Evolutionary conservation across 2,797 vertebrate species (phyloP).

Genomic region (Lepidocolaptes lacrymiger): DNA sequence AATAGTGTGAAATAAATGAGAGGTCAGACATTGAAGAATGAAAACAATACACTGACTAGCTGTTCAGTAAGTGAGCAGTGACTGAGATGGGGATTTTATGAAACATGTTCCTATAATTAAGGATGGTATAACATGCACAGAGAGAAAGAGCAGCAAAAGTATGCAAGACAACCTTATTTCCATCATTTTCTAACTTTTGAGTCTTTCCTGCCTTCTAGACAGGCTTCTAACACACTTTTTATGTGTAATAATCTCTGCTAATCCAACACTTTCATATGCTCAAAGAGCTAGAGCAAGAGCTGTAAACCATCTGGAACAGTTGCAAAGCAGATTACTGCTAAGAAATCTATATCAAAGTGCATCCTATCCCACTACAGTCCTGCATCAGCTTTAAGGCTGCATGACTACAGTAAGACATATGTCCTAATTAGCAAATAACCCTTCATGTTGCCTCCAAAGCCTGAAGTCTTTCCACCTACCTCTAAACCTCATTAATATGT

Average conservation of each 20-base stretch:
- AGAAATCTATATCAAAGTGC: not conserved
- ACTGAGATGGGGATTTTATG: not conserved
- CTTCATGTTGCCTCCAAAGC: not conserved
- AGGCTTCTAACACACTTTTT: not conserved
- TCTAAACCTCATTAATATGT: not conserved
- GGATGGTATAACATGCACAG: not conserved
- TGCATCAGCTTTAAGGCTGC: not conserved
- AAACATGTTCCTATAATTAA: constrained; percentile 27
- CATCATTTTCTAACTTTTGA: not conserved
- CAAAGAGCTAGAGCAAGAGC: not conserved
- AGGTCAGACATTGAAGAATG: not conserved
- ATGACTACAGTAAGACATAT: not conserved
- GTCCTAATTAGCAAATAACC: not conserved
- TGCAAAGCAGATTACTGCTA: not conserved
- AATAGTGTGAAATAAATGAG: not conserved
- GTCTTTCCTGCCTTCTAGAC: not conserved
- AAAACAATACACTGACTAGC: not conserved
- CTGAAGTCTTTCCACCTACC: not conserved
- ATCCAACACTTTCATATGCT: not conserved
- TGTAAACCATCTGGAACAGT: not conserved
- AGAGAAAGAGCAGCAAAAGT: constrained; percentile 29
- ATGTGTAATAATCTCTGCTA: not conserved
- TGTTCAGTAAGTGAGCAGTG: not conserved
- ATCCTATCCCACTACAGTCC: not conserved
- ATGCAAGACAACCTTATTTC: not conserved